Evolutionary conservation across 2,797 vertebrate species (phyloP).

Genomic region (Tarsius wallacei): DNA sequence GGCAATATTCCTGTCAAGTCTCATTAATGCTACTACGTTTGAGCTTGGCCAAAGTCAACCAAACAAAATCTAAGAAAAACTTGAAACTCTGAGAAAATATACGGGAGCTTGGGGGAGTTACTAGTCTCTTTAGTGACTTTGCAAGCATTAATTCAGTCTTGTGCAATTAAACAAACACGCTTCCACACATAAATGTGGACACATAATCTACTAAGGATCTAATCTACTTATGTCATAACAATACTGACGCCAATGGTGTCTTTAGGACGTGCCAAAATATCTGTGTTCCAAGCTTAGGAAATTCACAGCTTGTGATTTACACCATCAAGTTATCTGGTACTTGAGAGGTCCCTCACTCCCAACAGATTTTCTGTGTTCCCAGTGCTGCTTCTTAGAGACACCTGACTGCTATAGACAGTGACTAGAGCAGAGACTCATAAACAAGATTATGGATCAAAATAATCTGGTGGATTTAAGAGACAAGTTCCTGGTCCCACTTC

Average conservation of each 20-base stretch:
- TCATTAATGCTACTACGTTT: not conserved
- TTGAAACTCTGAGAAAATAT: not conserved
- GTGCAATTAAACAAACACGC: not conserved
- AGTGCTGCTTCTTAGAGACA: not conserved
- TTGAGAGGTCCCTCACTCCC: not conserved
- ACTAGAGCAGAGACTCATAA: not conserved
- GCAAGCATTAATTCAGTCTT: not conserved
- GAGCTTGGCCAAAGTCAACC: not conserved
- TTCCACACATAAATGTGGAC: fast-evolving
- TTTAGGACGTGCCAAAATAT: not conserved
- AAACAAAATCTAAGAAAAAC: not conserved
- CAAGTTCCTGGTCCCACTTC: not conserved
- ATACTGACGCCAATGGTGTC: not conserved
- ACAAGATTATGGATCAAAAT: not conserved
- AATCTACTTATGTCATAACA: not conserved
- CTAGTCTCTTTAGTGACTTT: not conserved
- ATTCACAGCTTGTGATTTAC: not conserved
- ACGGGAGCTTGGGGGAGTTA: too few species aligned
- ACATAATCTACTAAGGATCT: not conserved
- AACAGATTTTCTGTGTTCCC: not conserved
- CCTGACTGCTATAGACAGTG: not conserved
- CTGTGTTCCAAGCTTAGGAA: not conserved
- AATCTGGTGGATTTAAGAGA: not conserved
- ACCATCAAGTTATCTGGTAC: not conserved
- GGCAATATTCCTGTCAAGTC: not conserved